Evolutionary conservation across 2,113 vertebrate species (phyloP), one percentile per base, ranked within the genome.

Genomic region (Andinoacara biseriatus): DNA sequence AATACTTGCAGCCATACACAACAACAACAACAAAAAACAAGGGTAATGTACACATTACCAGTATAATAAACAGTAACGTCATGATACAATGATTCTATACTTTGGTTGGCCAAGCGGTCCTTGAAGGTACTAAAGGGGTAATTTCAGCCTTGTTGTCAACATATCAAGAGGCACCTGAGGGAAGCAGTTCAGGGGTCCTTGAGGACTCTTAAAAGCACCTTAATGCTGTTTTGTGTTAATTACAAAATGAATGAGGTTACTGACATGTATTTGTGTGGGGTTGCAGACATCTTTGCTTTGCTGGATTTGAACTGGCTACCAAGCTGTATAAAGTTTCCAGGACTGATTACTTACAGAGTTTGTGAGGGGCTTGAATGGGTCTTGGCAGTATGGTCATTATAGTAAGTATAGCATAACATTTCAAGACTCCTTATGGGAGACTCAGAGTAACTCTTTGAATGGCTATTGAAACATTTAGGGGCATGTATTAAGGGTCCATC

Each of bases 341-440:
- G 14, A 18, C 38, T 67, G 40, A 26, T 26, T 10, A 67, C 22
- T 46, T 67, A 26, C 22, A 67, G 14, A 67, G 63, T 67, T 46
- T 67, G 40, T 13, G 43, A 46, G 43, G 43, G 43, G 11, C 65
- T 49, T 46, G 46, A 67, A 5, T 26, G 14, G 0, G 0, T 43
- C 62, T 65, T 26, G 26, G 63, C 22, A 67, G 40, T 67, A 10
- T 69, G 0, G 8, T 3, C 65, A 69, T 17, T 29, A 20, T 20
- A 0, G 43, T 0, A 0, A 18, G 29, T 69, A 49, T 20, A 29
- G 65, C 43, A 20, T 29, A 8, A 24, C 65, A 29, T 24, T 24
- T 17, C 35, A 24, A 14, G 38, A 43, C n/a, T 65, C 14, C 62
- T 24, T 24, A 65, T 26, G 2, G 8, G 22, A 46, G 1, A 67